Evolutionary conservation across 2,888 invertebrate species (phyloP).

Genomic region (Cristatella mucedo): DNA sequence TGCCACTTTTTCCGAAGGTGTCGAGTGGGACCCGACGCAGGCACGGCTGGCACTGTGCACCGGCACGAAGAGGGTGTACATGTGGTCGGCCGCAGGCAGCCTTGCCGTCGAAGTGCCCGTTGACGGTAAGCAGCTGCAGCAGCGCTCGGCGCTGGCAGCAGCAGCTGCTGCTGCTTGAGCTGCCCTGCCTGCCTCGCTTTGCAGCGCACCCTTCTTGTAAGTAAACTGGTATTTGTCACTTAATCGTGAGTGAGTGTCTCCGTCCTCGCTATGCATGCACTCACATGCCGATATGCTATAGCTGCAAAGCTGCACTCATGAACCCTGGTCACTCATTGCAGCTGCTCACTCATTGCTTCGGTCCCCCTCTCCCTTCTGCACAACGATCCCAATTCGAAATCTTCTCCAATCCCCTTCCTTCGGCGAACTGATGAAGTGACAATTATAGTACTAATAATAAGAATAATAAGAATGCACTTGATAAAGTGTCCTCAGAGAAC

Average conservation of each 20-base stretch:
- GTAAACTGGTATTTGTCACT: background rate
- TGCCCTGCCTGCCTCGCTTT: background rate
- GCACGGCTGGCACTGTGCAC: constrained; percentile 37
- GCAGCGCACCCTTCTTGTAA: background rate
- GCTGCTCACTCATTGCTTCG: background rate
- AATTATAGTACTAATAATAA: too few relatives aligned
- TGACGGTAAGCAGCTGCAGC: constrained; percentile 19
- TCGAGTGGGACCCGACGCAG: constrained; percentile 35
- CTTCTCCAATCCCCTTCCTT: too few relatives aligned
- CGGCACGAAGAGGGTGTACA: constrained; percentile 36
- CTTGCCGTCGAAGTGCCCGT: constrained; percentile 33
- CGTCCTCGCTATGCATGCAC: background rate
- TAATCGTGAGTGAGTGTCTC: background rate
- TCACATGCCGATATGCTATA: background rate
- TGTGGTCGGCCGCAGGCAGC: constrained; percentile 39
- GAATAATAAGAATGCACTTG: too few relatives aligned
- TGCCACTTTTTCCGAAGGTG: constrained; percentile 19
- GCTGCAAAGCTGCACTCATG: background rate
- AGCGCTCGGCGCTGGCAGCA: background rate
- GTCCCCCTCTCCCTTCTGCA: too few relatives aligned
- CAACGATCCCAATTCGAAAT: too few relatives aligned
- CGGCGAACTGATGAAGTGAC: too few relatives aligned
- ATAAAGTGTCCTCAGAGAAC: too few relatives aligned
- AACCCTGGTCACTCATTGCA: background rate
- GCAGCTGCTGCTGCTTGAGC: background rate